A percentile compares a stretch with the other conserved stretches of the same genome.
Evolutionary conservation across 2,888 invertebrate species (phyloP).

Genomic region (Lottia gigantea): DNA sequence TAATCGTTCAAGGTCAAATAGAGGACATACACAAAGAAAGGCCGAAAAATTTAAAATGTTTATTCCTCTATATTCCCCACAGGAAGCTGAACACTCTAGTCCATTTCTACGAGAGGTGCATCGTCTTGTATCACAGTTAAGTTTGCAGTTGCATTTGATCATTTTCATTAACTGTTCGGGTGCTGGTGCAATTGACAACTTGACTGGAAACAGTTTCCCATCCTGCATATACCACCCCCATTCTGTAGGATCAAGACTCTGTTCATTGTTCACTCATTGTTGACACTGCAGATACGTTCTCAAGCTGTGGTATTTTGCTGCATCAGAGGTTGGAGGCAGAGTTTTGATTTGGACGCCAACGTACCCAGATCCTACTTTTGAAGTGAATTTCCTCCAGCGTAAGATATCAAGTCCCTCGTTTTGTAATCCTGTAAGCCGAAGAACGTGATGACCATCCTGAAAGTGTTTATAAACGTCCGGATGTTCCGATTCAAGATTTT

Average conservation of each 20-base stretch:
- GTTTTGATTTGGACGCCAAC: slow-evolving; percentile 26
- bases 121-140: slow-evolving; percentile 27
- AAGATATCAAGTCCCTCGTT: too few relatives aligned
- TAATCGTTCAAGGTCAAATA: too few relatives aligned
- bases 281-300: slow-evolving; percentile 33
- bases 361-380: too few relatives aligned
- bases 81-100: slow-evolving; percentile 17
- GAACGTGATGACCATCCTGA: slow-evolving; percentile 31
- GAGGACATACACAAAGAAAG: too few relatives aligned
- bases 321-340: slow-evolving; percentile 34
- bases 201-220: slow-evolving; percentile 23
- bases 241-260: slow-evolving; percentile 21
- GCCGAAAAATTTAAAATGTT: too few relatives aligned
- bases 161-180: slow-evolving; percentile 36
- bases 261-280: slow-evolving; percentile 26
- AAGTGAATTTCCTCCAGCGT: too few relatives aligned
- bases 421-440: too few relatives aligned
- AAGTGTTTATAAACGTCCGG: slow-evolving; percentile 35
- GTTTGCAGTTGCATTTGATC: slow-evolving; percentile 36
- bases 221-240: slow-evolving; percentile 33
- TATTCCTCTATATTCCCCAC: slow-evolving; percentile 16
- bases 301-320: slow-evolving; percentile 33
- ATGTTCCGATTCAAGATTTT: slow-evolving; percentile 19
- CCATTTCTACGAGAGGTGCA: slow-evolving; percentile 29
- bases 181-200: slow-evolving; percentile 29